Evolutionary conservation across 1,140 invertebrate genomes (phyloP).

Genomic region (Bombus superbus): DNA sequence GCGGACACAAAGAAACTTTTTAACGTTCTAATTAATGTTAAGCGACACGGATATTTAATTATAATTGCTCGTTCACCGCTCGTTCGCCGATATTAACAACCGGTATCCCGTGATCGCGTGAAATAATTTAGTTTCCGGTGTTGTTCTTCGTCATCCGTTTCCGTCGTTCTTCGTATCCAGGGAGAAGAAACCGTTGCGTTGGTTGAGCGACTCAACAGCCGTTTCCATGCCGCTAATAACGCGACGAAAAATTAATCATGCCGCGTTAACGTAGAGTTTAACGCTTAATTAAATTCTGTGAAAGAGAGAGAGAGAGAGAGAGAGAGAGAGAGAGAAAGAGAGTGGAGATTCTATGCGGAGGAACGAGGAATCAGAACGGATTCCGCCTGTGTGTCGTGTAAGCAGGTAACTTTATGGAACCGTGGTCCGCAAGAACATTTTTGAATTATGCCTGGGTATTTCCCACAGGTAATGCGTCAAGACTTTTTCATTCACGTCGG

Average conservation of each 20-base stretch:
- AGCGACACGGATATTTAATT: conserved; percentile 33
- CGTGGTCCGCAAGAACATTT: conserved; percentile 11
- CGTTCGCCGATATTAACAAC: neutral
- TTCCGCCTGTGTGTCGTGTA: conserved; percentile 1
- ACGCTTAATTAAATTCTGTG: conserved; percentile 63
- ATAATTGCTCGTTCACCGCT: neutral
- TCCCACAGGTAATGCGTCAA: conserved; percentile 26
- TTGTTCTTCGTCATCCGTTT: neutral
- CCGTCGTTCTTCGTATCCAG: too few relatives aligned
- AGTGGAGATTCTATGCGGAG: neutral
- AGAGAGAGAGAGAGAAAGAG: too few relatives aligned
- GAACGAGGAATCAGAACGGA: conserved; percentile 21
- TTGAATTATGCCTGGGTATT: conserved; percentile 38
- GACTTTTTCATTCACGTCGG: conserved; percentile 37
- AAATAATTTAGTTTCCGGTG: neutral
- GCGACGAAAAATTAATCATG: conserved; percentile 46
- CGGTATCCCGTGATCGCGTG: neutral
- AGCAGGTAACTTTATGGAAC: conserved; percentile 15
- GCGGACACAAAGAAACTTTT: conserved; percentile 24
- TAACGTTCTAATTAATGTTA: conserved; percentile 41
- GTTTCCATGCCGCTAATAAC: neutral
- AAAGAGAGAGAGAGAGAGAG: neutral
- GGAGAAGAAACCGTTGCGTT: neutral
- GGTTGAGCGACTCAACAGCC: neutral
- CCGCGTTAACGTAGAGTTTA: conserved; percentile 13